A percentile compares a stretch with the other conserved stretches of the same genome.
phyloP scores from a whole-genome alignment of 2,113 vertebrate genomes.

The Actinemys pallida region DNA sequence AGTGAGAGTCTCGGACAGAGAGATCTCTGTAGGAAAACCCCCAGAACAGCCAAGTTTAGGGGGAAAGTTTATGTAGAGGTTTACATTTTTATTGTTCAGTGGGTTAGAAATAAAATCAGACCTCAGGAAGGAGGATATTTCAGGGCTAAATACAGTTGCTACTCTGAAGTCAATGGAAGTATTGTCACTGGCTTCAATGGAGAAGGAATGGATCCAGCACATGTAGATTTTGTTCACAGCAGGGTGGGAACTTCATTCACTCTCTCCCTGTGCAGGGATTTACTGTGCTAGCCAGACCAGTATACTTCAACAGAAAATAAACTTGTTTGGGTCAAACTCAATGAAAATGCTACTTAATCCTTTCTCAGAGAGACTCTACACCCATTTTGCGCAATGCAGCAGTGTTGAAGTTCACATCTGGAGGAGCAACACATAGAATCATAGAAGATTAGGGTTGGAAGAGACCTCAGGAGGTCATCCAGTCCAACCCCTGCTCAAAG shows the following conservation, averaged over 20 bases:
- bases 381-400: background rate
- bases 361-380: background rate
- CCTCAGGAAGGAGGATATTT: background rate
- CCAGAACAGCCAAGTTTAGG: background rate
- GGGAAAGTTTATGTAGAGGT: background rate
- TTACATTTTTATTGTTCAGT: background rate
- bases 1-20: no score
- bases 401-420: background rate
- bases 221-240: background rate
- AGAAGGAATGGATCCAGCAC: background rate
- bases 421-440: background rate
- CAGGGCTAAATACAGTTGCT: background rate
- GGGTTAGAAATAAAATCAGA: background rate
- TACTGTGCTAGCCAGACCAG: background rate
- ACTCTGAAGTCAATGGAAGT: background rate
- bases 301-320: constrained; percentile 1
- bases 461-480: no score
- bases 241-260: background rate
- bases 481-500: no score
- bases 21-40: no score
- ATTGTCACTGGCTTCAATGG: background rate
- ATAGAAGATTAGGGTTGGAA: no score
- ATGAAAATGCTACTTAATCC: background rate
- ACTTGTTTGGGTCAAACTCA: background rate
- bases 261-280: background rate